These are phyloP conservation scores for Cheiracanthium punctorium DNA, from an alignment of 2,888 invertebrate species.

Conservation along the genomic window DNA sequence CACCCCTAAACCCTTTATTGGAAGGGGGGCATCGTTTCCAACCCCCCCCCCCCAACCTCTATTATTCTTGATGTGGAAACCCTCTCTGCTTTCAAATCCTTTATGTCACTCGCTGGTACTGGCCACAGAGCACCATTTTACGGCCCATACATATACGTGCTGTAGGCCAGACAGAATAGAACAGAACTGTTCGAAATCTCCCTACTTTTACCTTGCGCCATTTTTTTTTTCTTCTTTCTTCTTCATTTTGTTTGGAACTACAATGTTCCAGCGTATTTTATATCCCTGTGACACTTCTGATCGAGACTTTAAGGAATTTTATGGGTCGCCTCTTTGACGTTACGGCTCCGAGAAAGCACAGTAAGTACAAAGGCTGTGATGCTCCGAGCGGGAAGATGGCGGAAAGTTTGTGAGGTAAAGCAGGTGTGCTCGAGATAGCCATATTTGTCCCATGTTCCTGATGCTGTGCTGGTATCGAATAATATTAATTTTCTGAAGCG, in stretches of 20 bases:
- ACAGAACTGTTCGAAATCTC: neutral
- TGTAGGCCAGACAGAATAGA: neutral
- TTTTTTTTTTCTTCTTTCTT: neutral
- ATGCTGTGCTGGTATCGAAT: no score
- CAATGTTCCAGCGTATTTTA: conserved; percentile 29
- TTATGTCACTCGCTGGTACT: neutral
- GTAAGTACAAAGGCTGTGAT: neutral
- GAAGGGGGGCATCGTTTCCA: no score
- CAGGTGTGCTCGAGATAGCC: no score
- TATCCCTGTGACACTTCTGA: conserved; percentile 21
- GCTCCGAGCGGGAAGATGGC: neutral
- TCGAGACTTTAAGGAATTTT: conserved; percentile 44
- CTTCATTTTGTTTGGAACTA: neutral
- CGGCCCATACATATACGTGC: neutral
- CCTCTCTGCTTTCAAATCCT: neutral
- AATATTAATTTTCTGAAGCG: no score
- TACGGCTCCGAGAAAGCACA: neutral
- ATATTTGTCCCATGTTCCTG: no score
- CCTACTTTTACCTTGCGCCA: neutral
- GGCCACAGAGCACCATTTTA: neutral
- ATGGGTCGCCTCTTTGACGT: no score
- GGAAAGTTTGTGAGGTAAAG: no score
- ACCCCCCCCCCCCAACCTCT: no score
- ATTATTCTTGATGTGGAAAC: no score
- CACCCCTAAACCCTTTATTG: no score